Conservation (phyloP, 2,113 vertebrate species). For the Ptilonorhynchus violaceus region DNA sequence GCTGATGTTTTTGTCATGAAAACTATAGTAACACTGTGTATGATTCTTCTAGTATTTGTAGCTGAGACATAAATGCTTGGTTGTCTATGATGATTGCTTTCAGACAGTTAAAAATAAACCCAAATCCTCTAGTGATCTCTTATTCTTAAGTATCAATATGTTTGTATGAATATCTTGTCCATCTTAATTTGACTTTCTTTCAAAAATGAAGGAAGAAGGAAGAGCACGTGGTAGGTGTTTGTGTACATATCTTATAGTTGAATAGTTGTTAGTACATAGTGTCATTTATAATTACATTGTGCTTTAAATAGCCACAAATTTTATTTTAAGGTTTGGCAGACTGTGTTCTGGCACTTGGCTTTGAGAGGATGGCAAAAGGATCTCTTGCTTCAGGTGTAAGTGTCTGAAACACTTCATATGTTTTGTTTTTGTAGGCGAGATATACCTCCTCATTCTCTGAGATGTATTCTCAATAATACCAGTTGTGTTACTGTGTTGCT, state of each 20-base stretch:
- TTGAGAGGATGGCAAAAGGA: constrained; percentile 93
- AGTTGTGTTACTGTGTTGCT: neutral
- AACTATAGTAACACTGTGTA: neutral
- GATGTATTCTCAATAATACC: neutral
- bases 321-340: constrained; percentile 83
- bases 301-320: neutral
- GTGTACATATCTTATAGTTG: neutral
- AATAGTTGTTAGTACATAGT: neutral
- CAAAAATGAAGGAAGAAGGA: neutral
- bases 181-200: neutral
- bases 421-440: neutral
- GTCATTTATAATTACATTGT: neutral
- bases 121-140: neutral
- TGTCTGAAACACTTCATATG: neutral
- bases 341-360: constrained; percentile 92
- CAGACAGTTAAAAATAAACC: neutral
- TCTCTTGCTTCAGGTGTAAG: constrained; percentile 74
- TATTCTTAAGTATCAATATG: neutral
- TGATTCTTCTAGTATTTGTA: neutral
- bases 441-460: neutral
- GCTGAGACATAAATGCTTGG: neutral
- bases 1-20: neutral
- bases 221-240: neutral
- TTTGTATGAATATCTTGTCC: neutral
- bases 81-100: neutral